Evolutionary conservation across 2,888 invertebrate species (phyloP), one percentile per base, ranked within the genome.

Genomic region (Cosmopolites sordidus): DNA sequence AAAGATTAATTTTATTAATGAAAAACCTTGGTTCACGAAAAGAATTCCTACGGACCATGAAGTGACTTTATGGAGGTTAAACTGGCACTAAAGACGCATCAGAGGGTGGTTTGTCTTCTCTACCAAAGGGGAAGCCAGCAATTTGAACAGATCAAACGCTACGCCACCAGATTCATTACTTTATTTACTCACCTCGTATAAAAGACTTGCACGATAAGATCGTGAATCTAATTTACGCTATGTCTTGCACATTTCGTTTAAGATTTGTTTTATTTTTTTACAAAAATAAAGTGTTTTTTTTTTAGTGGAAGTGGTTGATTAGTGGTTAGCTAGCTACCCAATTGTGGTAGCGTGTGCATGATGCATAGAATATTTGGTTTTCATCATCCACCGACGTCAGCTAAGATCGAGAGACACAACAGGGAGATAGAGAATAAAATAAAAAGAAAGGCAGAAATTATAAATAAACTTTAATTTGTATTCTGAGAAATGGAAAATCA

Each of bases 271-370:
- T n/a, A 11, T 33, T 33, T 33, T 27, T n/a, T 62, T 68, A 65
- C 60, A 71, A 72, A 71, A 70, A 71, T 71, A 70, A 71, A 71
- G 62, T 67, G 64, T 66, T 33, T 33, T 33, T 27, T 6, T 11
- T 33, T 64, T 58, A 64, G 66, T 67, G 69, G 67, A 71, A 69
- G 68, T 70, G 71, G 69, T 68, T 69, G 67, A 71, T 72, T 72
- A 72, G 64, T 69, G 67, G 68, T 67, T 68, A 63, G 57, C 53
- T 62, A 37, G 16, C 33, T 39, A 39, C 39, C 9, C 45, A 41
- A 30, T 9, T 54, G 58, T 54, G 58, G 58, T 33, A 63, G 62
- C 59, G 3, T 65, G 64, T 66, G 65, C 63, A 66, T 11, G 33
- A 64, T 64, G 64, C 63, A 56, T 59, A 61, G 47, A 43, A 54